These are phyloP conservation scores for Haliclona indistincta DNA, from an alignment of 37 sponge, comb jelly and placozoan species.

Conservation along the genomic window DNA sequence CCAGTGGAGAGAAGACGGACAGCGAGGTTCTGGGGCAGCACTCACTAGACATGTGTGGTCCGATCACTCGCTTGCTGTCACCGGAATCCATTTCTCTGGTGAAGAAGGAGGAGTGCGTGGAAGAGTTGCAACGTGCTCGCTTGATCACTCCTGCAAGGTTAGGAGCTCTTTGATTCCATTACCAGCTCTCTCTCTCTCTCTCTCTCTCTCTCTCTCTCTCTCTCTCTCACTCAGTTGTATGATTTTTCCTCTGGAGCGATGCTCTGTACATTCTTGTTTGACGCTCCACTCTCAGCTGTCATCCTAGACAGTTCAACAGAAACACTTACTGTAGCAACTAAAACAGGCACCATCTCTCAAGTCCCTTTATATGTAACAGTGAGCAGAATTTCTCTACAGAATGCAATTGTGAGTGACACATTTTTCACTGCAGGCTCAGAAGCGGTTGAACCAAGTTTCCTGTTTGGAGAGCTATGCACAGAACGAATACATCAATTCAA, in stretches of 20 bases:
- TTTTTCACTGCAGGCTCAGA: not conserved
- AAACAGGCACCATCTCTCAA: constrained; percentile 53
- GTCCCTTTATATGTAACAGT: constrained; percentile 67
- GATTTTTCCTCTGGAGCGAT: constrained; percentile 60
- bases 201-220: not conserved
- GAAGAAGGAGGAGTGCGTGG: constrained; percentile 79
- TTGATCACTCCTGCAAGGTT: constrained; percentile 93
- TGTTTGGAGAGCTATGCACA: not conserved
- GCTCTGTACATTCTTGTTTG: constrained; percentile 73
- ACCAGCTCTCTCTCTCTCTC: not conserved
- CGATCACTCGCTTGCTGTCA: constrained; percentile 83
- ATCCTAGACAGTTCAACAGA: constrained; percentile 46
- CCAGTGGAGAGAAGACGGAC: not conserved
- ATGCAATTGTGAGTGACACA: no score
- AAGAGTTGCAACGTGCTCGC: constrained; percentile 73
- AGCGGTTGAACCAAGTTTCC: not conserved
- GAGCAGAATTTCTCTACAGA: not conserved
- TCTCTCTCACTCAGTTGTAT: constrained; percentile 53
- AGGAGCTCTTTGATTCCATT: not conserved
- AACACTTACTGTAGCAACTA: constrained; percentile 65
- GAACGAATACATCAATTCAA: not conserved
- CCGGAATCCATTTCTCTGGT: constrained; percentile 25
- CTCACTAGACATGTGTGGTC: constrained; percentile 62
- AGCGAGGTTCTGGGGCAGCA: not conserved
- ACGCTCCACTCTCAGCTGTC: constrained; percentile 60